Conservation (phyloP, 2,888 invertebrate genomes). For the Ichneumoninae sp. region DNA sequence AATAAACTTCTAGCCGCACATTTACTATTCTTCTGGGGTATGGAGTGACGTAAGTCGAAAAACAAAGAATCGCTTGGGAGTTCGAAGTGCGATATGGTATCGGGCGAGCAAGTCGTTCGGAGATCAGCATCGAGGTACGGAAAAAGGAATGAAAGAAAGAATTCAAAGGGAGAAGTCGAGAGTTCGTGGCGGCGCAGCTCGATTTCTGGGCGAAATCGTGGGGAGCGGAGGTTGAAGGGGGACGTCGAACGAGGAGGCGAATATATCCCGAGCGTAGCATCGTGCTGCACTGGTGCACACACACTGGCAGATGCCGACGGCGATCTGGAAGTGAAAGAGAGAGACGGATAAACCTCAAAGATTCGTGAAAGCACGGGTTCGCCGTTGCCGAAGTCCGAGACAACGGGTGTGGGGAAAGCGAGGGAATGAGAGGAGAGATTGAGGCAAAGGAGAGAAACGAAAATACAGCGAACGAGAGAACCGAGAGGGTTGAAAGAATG, state of each 20-base stretch:
- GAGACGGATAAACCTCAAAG: constrained; percentile 46
- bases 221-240: constrained; percentile 43
- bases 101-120: constrained; percentile 61
- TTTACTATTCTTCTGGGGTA: constrained; percentile 31
- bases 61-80: constrained; percentile 45
- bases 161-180: constrained; percentile 53
- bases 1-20: constrained; percentile 7
- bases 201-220: constrained; percentile 60
- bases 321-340: constrained; percentile 45
- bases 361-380: constrained; percentile 62
- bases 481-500: constrained; percentile 33
- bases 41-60: constrained; percentile 31
- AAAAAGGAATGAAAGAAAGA: constrained; percentile 48
- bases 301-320: constrained; percentile 63
- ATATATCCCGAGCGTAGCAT: constrained; percentile 62
- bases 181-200: constrained; percentile 60
- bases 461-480: constrained; percentile 42
- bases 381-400: constrained; percentile 48
- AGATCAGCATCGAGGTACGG: constrained; percentile 62
- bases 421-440: constrained; percentile 14
- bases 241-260: constrained; percentile 60
- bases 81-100: constrained; percentile 64
- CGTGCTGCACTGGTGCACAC: constrained; percentile 56
- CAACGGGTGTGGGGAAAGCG: constrained; percentile 44
- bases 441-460: constrained; percentile 9